Evolutionary conservation across 2,888 invertebrate species (phyloP).

Genomic region (Dryomyza anilis): DNA sequence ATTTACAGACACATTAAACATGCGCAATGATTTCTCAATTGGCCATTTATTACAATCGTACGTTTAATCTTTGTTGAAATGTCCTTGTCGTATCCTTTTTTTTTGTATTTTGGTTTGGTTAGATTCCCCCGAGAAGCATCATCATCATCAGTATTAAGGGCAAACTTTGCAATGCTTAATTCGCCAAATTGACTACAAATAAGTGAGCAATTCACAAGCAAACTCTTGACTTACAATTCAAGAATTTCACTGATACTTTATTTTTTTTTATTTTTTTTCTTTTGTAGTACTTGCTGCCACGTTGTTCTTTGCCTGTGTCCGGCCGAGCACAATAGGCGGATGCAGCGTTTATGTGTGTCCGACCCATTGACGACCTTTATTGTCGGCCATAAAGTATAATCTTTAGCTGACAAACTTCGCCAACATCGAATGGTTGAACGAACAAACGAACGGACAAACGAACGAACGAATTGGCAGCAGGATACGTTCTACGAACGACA

Average conservation of each 20-base stretch:
- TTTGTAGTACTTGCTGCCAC: background rate
- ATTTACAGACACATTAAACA: conserved; percentile 5
- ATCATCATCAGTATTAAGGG: conserved; percentile 25
- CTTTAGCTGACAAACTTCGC: conserved; percentile 35
- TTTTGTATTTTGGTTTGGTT: no score
- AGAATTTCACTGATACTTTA: conserved; percentile 1
- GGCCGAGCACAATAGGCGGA: conserved; percentile 26
- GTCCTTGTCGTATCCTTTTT: conserved; percentile 21
- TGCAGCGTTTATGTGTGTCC: conserved; percentile 25
- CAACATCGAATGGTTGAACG: conserved; percentile 15
- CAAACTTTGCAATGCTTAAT: conserved; percentile 46
- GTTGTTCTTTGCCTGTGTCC: background rate
- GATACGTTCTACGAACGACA: conserved; percentile 12
- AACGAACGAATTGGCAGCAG: no score
- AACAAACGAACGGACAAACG: conserved; percentile 6
- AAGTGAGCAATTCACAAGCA: conserved; percentile 54
- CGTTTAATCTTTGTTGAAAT: conserved; percentile 18
- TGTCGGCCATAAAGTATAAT: conserved; percentile 57
- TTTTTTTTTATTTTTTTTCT: background rate
- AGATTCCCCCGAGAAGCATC: background rate
- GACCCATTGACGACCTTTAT: conserved; percentile 60
- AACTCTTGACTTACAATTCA: conserved; percentile 22
- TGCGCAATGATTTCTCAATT: conserved; percentile 20
- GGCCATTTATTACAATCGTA: conserved; percentile 15
- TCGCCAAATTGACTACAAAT: conserved; percentile 55